Base-by-base conservation (phyloP, 2,888 invertebrate genomes). In the Netelia inedita region DNA sequence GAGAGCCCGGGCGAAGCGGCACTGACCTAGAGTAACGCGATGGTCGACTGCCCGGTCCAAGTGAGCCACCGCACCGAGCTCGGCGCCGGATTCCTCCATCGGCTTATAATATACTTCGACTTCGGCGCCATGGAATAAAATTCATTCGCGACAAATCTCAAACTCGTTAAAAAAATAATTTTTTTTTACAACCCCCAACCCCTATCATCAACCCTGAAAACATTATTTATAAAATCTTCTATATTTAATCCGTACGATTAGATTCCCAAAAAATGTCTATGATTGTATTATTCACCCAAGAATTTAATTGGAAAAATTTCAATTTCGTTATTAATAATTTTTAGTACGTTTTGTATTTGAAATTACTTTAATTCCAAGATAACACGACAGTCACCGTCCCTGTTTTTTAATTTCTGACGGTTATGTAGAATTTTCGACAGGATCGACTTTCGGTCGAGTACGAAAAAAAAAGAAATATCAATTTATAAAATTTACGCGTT, bases 21-120 rank as follows among this genome's bases (percentile, higher is more conserved):
- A 91, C 91, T 92, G 92, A 91, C 92, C 92, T 91, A 92, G 91
- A 91, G 91, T 90, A 91, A 92, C 91, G 82, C 82, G 78, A 90
- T 90, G 89, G 88, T 87, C 87, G 88, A 85, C 88, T 83, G 87
- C 85, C 86, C 85, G 88, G 88, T 88, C 89, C 88, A 71, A 87
- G 88, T 86, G 23, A 71, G 55, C 73, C 66, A 50, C 50, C n/a
- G 41, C 28, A 28, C 28, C 41, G 43, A 75, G 23, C 21, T 5
- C 11, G 19, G 35, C 65, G 21, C 72, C 66, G 53, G 72, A 82
- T 82, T 66, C 76, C 72, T 50, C 71, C 35, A 71, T 53, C 68
- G 10, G 53, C 57, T n/a, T 50, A 14, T 68, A 50, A 14, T 11
- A 21, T 23, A 50, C 68, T 68, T n/a, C 10, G 21, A 68, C 68